Conservation (phyloP, 1,140 invertebrate genomes). For the Diorhabda carinulata region DNA sequence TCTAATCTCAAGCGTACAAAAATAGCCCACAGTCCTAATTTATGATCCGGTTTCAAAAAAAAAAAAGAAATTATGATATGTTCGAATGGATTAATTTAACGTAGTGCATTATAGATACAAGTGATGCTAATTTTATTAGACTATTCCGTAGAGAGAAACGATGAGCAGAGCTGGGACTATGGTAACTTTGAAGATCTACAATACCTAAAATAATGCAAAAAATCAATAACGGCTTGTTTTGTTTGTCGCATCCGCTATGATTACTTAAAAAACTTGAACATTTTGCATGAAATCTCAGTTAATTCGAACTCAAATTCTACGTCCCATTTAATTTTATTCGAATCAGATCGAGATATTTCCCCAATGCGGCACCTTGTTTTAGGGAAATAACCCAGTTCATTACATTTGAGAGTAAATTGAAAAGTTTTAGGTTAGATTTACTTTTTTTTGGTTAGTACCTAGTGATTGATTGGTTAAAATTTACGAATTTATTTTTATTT, state of each 20-base stretch:
- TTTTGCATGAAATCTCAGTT: background rate
- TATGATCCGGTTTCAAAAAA: conserved; percentile 7
- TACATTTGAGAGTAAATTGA: too few relatives aligned
- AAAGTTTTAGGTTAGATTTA: too few relatives aligned
- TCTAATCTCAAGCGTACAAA: conserved; percentile 17
- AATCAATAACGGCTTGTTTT: background rate
- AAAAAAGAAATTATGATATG: background rate
- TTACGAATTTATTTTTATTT: too few relatives aligned
- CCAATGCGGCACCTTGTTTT: too few relatives aligned
- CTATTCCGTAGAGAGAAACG: background rate
- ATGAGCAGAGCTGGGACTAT: conserved; percentile 5
- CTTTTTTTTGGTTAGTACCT: too few relatives aligned
- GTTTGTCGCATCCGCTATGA: background rate
- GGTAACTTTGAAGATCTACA: conserved; percentile 14
- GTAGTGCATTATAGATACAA: conserved; percentile 3
- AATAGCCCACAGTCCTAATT: conserved; percentile 17
- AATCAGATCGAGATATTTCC: too few relatives aligned
- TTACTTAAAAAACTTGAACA: background rate
- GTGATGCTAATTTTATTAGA: background rate
- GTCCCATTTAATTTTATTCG: background rate
- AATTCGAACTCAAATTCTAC: background rate
- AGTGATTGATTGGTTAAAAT: too few relatives aligned
- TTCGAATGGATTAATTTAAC: background rate
- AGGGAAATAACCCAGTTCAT: too few relatives aligned
- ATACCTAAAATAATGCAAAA: conserved; percentile 7